Base-by-base conservation (phyloP, 2,797 vertebrate genomes). In the Fundulus diaphanus region DNA sequence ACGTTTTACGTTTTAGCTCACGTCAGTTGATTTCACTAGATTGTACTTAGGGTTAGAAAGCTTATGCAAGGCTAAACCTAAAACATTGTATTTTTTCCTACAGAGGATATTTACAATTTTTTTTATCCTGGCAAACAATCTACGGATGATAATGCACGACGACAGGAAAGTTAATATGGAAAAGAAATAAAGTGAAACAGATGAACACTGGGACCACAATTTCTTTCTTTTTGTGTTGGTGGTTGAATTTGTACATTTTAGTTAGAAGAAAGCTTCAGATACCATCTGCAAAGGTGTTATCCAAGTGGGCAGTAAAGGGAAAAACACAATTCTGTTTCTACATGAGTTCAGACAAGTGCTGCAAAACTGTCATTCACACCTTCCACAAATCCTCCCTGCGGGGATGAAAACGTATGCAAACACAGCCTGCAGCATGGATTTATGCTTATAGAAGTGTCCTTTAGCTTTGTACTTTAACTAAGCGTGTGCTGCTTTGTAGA, bases 341-440 rank as follows among this genome's bases (percentile, higher is more conserved):
- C 71, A 61, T 6, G 66, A 82, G 73, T 77, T 72, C 59, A 67
- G 85, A 85, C 84, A 84, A 88, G 68, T 86, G 90, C 84, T 90
- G 91, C 79, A 83, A 88, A 91, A 91, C 88, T 93, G 92, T 90
- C 92, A 93, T 42, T 91, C 90, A 90, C 29, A 73, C 1, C 78
- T 86, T 84, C 82, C 83, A 86, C 74, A 86, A 65, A 54, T 16
- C 22, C 72, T 68, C 73, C 77, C 48, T 79, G 68, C 68, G 70
- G 82, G 77, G 81, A 72, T 72, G 22, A 49, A 80, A 40, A 35
- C 56, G 56, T 2, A 79, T 52, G 35, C 70, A 70, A 73, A 79
- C 79, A 75, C 74, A 67, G 12, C 2, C 46, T 3, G 13, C 31
- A 49, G 67, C 20, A 20, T 5, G 54, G 27, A 76, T 71, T 5